phyloP scores from a whole-genome alignment of 2,797 vertebrate species.

The Chelon labrosus region DNA sequence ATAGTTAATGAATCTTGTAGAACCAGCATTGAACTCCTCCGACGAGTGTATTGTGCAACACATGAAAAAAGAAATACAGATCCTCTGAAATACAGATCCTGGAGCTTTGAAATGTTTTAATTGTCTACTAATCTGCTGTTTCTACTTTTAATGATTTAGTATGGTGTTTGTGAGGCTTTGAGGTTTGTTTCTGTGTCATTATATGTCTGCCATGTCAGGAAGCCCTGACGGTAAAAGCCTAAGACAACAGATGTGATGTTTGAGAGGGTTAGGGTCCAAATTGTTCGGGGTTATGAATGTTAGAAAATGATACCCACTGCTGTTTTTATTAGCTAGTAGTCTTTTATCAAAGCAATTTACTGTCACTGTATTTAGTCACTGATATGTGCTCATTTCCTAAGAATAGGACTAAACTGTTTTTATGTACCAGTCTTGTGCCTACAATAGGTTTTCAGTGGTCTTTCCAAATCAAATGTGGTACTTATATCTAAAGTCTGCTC shows the following conservation, averaged over 20 bases:
- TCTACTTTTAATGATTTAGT: neutral
- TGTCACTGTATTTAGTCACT: neutral
- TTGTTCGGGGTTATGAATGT: neutral
- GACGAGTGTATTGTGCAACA: neutral
- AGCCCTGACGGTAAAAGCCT: too few species aligned
- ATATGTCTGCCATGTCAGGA: too few species aligned
- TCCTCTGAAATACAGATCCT: too few species aligned
- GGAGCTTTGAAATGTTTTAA: too few species aligned
- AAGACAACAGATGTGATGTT: too few species aligned
- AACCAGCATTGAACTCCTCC: neutral
- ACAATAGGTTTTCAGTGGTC: too few species aligned
- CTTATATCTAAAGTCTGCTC: too few species aligned
- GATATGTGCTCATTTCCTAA: neutral
- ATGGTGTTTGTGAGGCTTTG: neutral
- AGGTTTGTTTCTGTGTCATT: neutral
- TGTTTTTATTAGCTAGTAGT: too few species aligned
- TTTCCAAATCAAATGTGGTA: too few species aligned
- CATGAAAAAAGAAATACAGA: neutral
- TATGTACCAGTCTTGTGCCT: too few species aligned
- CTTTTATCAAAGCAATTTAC: neutral
- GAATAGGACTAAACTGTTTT: neutral
- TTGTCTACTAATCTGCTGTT: neutral
- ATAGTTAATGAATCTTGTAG: constrained; percentile 3
- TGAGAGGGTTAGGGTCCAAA: neutral
- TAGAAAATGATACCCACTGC: neutral